These are phyloP conservation scores for Pyralis farinalis DNA, from an alignment of 2,888 invertebrate species.

Conservation along the genomic window DNA sequence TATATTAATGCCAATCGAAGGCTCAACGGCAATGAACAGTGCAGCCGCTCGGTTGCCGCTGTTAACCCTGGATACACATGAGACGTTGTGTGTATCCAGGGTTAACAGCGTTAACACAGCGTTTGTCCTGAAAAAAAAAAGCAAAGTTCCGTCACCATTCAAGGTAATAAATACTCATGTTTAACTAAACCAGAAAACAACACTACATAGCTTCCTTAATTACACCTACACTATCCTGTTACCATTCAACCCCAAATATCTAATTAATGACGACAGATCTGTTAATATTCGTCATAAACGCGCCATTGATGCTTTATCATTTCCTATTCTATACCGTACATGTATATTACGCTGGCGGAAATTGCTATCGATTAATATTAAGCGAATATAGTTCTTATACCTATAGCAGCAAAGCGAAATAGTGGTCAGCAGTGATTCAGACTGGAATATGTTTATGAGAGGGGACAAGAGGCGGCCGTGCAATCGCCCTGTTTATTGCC, in stretches of 20 bases:
- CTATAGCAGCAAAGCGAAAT: constrained; percentile 3
- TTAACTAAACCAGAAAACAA: too few species aligned
- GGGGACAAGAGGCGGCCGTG: constrained; percentile 7
- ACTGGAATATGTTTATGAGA: not conserved
- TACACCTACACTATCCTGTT: too few species aligned
- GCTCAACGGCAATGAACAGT: too few species aligned
- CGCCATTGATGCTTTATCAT: constrained; percentile 15
- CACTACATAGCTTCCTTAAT: too few species aligned
- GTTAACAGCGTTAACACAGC: too few species aligned
- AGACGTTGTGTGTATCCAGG: too few species aligned
- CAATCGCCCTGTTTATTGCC: constrained; percentile 10
- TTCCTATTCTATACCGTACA: constrained; percentile 15
- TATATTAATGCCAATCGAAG: too few species aligned
- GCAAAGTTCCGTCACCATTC: too few species aligned
- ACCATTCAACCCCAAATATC: not conserved
- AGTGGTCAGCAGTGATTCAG: not conserved
- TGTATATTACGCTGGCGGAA: not conserved
- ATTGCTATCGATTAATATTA: not conserved
- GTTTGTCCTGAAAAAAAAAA: too few species aligned
- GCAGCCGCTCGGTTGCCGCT: too few species aligned
- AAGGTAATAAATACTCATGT: too few species aligned
- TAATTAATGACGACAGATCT: constrained; percentile 16
- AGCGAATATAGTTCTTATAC: constrained; percentile 8
- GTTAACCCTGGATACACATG: too few species aligned
- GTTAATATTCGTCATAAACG: constrained; percentile 14